These are phyloP conservation scores for Scelioninae gen. 1 DNA, from an alignment of 2,888 invertebrate genomes.

Conservation along the genomic window DNA sequence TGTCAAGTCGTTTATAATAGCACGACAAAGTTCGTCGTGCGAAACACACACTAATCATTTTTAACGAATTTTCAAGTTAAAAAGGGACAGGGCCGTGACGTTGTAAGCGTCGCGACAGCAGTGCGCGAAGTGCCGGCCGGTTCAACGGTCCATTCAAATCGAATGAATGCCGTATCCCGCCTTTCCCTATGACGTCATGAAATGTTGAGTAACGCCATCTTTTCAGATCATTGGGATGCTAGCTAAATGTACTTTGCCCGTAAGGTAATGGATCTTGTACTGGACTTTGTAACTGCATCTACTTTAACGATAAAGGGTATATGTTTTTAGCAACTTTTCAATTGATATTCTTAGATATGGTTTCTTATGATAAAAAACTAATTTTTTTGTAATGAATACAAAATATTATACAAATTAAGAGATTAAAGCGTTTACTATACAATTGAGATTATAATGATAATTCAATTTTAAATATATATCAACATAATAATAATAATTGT, in stretches of 20 bases:
- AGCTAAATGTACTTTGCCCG: neutral
- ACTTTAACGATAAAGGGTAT: no score
- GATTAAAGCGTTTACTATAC: no score
- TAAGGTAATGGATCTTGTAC: neutral
- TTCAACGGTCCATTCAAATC: constrained; percentile 71
- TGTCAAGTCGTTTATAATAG: constrained; percentile 8
- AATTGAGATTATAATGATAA: no score
- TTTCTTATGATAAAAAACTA: no score
- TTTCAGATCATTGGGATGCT: neutral
- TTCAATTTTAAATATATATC: no score
- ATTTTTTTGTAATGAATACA: no score
- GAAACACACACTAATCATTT: constrained; percentile 48
- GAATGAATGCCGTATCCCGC: constrained; percentile 61
- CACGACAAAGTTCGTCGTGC: constrained; percentile 35
- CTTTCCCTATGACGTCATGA: constrained; percentile 58
- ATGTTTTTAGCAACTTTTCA: no score
- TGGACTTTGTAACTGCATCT: no score
- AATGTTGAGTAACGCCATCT: constrained; percentile 35
- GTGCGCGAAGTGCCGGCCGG: constrained; percentile 80
- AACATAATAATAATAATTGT: no score
- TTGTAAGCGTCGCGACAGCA: constrained; percentile 79
- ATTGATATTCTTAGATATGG: no score
- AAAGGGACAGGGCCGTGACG: constrained; percentile 50
- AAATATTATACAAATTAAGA: no score
- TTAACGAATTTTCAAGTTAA: constrained; percentile 22